Evolutionary conservation across 35 echinoderm and acorn worm genomes (phyloP).

Genomic region (Amphiura filiformis): DNA sequence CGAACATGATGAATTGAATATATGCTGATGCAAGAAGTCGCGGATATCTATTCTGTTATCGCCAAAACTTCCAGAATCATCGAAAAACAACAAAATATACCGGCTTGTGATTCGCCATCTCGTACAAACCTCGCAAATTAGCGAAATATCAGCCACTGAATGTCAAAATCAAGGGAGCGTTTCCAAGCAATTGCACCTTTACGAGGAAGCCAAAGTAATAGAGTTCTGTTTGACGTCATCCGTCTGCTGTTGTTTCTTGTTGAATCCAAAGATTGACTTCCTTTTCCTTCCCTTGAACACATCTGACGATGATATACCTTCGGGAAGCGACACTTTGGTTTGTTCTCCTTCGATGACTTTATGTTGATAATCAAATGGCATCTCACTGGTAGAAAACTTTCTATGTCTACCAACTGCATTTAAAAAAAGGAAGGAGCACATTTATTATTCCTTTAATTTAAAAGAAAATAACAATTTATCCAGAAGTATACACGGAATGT

Average conservation of each 20-base stretch:
- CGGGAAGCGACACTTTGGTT: constrained; percentile 19
- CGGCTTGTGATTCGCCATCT: too few species aligned
- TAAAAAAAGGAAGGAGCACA: not conserved
- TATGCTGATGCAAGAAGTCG: too few species aligned
- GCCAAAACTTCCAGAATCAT: too few species aligned
- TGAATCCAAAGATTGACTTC: not conserved
- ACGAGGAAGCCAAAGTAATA: too few species aligned
- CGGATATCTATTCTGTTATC: too few species aligned
- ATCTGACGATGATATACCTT: constrained; percentile 50
- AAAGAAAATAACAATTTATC: not conserved
- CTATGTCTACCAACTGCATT: constrained; percentile 14
- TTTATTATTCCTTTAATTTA: not conserved
- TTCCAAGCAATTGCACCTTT: too few species aligned
- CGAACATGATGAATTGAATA: too few species aligned
- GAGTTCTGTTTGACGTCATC: too few species aligned
- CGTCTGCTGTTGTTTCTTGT: not conserved
- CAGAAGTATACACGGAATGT: not conserved
- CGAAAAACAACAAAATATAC: too few species aligned
- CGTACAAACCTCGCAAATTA: too few species aligned
- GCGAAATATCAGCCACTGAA: too few species aligned
- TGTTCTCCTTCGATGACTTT: constrained; percentile 24
- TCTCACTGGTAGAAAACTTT: constrained; percentile 28
- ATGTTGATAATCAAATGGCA: constrained; percentile 48
- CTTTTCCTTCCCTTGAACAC: constrained; percentile 44
- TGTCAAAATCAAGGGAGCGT: too few species aligned